A percentile compares a stretch with the other conserved stretches of the same genome.
These are phyloP conservation scores for Takifugu bimaculatus DNA, from an alignment of 2,113 vertebrate genomes.

Conservation along the genomic window DNA sequence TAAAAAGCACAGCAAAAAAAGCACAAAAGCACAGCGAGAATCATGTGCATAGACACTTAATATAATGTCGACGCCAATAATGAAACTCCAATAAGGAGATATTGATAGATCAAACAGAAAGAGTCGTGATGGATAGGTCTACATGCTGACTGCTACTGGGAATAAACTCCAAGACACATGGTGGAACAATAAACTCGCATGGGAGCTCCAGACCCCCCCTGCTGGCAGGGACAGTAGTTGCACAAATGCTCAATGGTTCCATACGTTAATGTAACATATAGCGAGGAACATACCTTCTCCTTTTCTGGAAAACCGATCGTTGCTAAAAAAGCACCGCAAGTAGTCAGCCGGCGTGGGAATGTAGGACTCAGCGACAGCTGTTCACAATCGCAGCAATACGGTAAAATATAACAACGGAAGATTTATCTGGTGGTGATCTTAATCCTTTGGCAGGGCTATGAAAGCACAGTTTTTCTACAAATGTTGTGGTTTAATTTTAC, in stretches of 20 bases:
- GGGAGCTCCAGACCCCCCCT: background rate
- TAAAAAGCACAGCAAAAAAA: too few species aligned
- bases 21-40: too few species aligned
- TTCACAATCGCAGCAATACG: background rate
- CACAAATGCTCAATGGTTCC: background rate
- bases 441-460: background rate
- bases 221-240: background rate
- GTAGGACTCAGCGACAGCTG: background rate
- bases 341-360: background rate
- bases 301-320: background rate
- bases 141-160: constrained; percentile 1
- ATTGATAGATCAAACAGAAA: background rate
- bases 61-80: constrained; percentile 3
- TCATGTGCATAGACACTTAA: too few species aligned
- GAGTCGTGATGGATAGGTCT: constrained; percentile 14
- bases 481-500: background rate
- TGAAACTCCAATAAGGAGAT: background rate
- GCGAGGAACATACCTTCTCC: background rate
- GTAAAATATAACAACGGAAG: background rate
- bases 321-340: background rate
- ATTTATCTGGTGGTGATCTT: background rate
- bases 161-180: background rate
- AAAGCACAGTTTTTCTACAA: too few species aligned
- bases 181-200: background rate
- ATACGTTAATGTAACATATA: background rate